Conservation (phyloP, 2,888 invertebrate genomes). For the Pinctada fucata region DNA sequence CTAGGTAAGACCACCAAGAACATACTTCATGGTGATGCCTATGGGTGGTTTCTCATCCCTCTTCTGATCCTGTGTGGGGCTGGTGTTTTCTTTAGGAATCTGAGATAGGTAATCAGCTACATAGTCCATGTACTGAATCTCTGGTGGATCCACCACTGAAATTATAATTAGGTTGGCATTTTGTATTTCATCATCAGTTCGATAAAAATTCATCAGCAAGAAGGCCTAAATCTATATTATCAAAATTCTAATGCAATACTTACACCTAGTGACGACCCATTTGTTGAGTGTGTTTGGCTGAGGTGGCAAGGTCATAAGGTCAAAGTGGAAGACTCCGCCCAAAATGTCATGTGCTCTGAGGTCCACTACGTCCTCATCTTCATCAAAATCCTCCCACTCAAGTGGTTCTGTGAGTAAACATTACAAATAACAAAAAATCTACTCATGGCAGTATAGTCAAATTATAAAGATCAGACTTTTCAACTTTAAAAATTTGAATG, state of each 20-base stretch:
- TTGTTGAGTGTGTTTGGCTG: slow-evolving; percentile 73
- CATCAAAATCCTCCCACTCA: slow-evolving; percentile 76
- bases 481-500: too few relatives aligned
- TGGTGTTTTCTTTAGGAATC: slow-evolving; percentile 43
- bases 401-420: slow-evolving; percentile 61
- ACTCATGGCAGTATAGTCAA: too few relatives aligned
- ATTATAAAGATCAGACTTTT: too few relatives aligned
- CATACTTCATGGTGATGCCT: slow-evolving; percentile 68
- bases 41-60: slow-evolving; percentile 72
- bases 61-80: slow-evolving; percentile 55
- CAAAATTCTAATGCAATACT: slow-evolving; percentile 30
- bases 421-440: not conserved
- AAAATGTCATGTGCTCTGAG: slow-evolving; percentile 72
- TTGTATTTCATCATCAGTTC: too few relatives aligned
- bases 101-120: slow-evolving; percentile 61
- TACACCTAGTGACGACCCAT: slow-evolving; percentile 73
- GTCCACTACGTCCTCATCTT: slow-evolving; percentile 74
- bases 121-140: slow-evolving; percentile 67
- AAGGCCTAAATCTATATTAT: too few relatives aligned
- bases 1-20: too few relatives aligned
- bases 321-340: slow-evolving; percentile 74
- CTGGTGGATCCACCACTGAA: slow-evolving; percentile 72
- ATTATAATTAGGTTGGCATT: not conserved
- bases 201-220: too few relatives aligned
- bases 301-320: slow-evolving; percentile 74